A percentile compares a stretch with the other conserved stretches of the same genome.
Conservation (phyloP, 1,140 invertebrate genomes). For the Drosophila azteca region DNA sequence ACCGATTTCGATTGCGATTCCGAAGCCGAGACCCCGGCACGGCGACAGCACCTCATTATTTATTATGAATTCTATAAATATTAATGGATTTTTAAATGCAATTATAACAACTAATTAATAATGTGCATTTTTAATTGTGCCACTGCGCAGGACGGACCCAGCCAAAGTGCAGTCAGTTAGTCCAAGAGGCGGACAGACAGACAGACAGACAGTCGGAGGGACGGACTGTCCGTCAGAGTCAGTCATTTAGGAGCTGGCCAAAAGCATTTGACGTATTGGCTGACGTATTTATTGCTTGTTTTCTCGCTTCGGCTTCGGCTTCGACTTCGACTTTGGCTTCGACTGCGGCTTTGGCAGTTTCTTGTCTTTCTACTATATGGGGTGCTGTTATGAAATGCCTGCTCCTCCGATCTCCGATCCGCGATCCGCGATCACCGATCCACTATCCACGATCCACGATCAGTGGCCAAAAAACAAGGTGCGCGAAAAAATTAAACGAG, state of each 20-base stretch:
- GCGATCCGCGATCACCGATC: too few species aligned
- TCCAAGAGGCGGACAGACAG: constrained; percentile 3
- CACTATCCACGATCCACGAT: background rate
- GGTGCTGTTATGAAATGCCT: background rate
- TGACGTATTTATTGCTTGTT: constrained; percentile 83
- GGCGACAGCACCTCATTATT: constrained; percentile 71
- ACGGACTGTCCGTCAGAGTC: too few species aligned
- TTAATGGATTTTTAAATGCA: constrained; percentile 84
- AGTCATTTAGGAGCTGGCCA: background rate
- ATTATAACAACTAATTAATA: constrained; percentile 84
- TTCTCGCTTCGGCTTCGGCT: constrained; percentile 65
- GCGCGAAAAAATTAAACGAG: constrained; percentile 82
- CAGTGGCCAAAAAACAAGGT: constrained; percentile 38
- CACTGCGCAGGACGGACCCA: constrained; percentile 14
- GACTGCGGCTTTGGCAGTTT: constrained; percentile 21
- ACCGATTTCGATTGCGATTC: background rate
- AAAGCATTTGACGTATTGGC: constrained; percentile 73
- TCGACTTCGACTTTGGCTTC: constrained; percentile 22
- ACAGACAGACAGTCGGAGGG: background rate
- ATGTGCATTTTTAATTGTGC: constrained; percentile 80
- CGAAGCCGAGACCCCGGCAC: background rate
- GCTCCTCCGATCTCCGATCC: constrained; percentile 4
- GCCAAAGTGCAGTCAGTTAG: constrained; percentile 32
- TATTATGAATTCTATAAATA: constrained; percentile 84
- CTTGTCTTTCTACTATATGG: constrained; percentile 14